Conservation (phyloP, 2,888 invertebrate genomes). For the Zaprionus lineosus region DNA sequence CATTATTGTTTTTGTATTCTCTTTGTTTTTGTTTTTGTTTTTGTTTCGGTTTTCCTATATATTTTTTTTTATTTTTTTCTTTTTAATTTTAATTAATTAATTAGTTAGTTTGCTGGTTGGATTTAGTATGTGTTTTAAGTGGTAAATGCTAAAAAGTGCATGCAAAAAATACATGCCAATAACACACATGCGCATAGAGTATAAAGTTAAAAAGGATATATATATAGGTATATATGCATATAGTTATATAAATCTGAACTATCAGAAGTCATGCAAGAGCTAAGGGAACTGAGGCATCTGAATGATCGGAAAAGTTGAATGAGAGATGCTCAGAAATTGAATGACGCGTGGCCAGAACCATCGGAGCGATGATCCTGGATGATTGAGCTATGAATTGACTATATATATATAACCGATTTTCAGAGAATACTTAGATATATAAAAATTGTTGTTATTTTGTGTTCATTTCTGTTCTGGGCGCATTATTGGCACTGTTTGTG, state of each 20-base stretch:
- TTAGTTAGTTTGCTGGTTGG: constrained; percentile 46
- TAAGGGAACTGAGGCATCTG: constrained; percentile 13
- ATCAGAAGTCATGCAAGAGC: constrained; percentile 37
- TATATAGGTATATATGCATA: constrained; percentile 1
- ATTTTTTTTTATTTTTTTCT: constrained; percentile 8
- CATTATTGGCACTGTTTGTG: constrained; percentile 61
- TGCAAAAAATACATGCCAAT: constrained; percentile 69
- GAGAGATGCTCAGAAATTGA: constrained; percentile 2
- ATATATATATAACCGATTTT: no score
- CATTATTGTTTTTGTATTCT: no score
- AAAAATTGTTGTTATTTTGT: background rate
- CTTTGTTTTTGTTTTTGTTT: no score
- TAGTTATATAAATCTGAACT: no score
- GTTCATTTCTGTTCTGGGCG: constrained; percentile 24
- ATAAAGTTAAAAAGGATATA: no score
- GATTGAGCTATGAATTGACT: background rate
- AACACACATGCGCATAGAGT: constrained; percentile 61
- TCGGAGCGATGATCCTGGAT: constrained; percentile 1
- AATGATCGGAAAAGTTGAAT: constrained; percentile 16
- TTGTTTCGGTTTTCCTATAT: no score
- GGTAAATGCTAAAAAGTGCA: constrained; percentile 52
- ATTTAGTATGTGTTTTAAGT: constrained; percentile 43
- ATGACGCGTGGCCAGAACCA: background rate
- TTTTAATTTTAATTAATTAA: constrained; percentile 31
- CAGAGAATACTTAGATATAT: no score